These are phyloP conservation scores for Leptopilina boulardi DNA, from an alignment of 1,140 invertebrate species.

Conservation along the genomic window DNA sequence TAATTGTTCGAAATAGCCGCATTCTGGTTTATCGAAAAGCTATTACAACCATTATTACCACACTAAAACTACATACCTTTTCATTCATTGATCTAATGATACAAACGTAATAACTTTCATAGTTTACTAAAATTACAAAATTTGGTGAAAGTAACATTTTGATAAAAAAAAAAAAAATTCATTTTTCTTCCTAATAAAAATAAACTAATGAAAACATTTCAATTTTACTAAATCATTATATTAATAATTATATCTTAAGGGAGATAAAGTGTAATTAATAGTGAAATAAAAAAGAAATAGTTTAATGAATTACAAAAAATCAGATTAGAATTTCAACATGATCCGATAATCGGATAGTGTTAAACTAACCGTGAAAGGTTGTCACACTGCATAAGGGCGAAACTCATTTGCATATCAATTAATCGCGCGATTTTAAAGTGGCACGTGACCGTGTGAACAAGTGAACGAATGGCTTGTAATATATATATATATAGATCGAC, in stretches of 20 bases:
- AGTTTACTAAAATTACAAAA: background rate
- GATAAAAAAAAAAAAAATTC: background rate
- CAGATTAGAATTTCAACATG: background rate
- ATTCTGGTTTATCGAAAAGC: slow-evolving; percentile 20
- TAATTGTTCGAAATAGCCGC: slow-evolving; percentile 22
- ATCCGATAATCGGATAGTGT: slow-evolving; percentile 20
- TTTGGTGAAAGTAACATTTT: background rate
- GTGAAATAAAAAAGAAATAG: background rate
- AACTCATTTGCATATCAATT: slow-evolving; percentile 29
- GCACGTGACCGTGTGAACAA: slow-evolving; percentile 20
- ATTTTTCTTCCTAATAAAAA: background rate
- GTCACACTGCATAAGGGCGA: background rate
- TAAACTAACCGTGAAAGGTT: slow-evolving; percentile 29
- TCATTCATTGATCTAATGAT: background rate
- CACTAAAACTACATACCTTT: background rate
- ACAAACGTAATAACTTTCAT: background rate
- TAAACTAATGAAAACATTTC: background rate
- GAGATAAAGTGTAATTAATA: background rate
- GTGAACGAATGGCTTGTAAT: background rate
- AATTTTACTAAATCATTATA: no score
- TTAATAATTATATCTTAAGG: no score
- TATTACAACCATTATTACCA: slow-evolving; percentile 27
- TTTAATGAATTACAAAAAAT: background rate
- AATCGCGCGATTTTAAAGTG: slow-evolving; percentile 21
- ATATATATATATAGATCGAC: background rate